A percentile compares a stretch with the other conserved stretches of the same genome.
Conservation (phyloP, 2,113 vertebrate genomes). For the Otis tarda region DNA sequence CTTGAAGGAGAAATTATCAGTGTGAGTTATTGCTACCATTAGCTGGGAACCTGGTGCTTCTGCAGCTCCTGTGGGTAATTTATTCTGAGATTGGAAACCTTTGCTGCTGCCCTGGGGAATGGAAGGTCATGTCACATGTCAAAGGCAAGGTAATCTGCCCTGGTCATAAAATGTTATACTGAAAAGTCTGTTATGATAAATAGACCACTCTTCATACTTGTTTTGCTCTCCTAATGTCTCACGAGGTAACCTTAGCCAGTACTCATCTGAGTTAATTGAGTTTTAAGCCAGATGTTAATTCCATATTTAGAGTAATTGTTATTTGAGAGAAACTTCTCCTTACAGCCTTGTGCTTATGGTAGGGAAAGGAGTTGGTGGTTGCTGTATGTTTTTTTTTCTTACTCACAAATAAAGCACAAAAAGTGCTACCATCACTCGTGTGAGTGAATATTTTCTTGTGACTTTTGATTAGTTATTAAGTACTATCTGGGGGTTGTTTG, state of each 20-base stretch:
- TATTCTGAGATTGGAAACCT: not conserved
- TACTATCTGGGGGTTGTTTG: accelerated
- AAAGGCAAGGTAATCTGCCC: not conserved
- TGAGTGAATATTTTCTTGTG: not conserved
- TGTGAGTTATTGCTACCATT: not conserved
- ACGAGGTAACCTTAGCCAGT: not conserved
- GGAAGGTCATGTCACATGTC: not conserved
- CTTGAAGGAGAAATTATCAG: not conserved
- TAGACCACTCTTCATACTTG: not conserved
- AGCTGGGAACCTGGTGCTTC: not conserved
- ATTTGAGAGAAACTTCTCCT: not conserved
- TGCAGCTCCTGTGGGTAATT: not conserved
- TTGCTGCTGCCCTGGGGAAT: not conserved
- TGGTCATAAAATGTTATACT: not conserved
- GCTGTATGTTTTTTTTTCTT: not conserved
- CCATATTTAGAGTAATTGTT: not conserved
- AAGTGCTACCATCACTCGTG: not conserved
- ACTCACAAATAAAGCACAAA: not conserved
- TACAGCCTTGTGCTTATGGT: not conserved
- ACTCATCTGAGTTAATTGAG: not conserved
- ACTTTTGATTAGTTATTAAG: not conserved
- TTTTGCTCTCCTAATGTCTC: not conserved
- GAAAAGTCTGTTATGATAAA: not conserved
- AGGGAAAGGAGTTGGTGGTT: not conserved
- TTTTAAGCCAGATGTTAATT: not conserved